Conservation (phyloP, 2,113 vertebrate species). For the Stigmatopora nigra region DNA sequence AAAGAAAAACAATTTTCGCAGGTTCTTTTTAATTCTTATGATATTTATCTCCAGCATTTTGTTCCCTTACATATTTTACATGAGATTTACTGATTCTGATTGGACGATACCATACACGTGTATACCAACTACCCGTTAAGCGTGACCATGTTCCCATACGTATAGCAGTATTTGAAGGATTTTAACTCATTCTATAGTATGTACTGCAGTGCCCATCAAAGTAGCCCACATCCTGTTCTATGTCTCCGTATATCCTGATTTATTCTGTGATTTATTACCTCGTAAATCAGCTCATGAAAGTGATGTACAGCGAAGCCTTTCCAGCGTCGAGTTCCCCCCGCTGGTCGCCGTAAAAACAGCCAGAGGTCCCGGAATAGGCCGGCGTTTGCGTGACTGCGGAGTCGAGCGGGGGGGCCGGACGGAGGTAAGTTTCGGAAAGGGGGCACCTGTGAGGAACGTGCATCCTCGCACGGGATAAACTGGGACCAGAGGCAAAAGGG, state of each 20-base stretch:
- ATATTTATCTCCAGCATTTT: no score
- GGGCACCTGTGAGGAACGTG: constrained; percentile 51
- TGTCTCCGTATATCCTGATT: constrained; percentile 31
- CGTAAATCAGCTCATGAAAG: constrained; percentile 63
- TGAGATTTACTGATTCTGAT: neutral
- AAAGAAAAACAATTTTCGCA: no score
- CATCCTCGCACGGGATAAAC: constrained; percentile 40
- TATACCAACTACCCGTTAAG: neutral
- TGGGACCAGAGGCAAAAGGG: constrained; percentile 40
- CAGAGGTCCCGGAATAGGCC: constrained; percentile 60
- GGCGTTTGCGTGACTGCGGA: constrained; percentile 70
- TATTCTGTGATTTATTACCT: constrained; percentile 68
- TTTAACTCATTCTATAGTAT: constrained; percentile 2
- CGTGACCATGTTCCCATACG: constrained; percentile 1
- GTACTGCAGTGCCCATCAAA: constrained; percentile 21
- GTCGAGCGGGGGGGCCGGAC: constrained; percentile 14
- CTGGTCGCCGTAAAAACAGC: constrained; percentile 63
- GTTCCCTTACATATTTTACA: neutral
- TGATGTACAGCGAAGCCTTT: constrained; percentile 59
- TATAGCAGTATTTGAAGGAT: constrained; percentile 9
- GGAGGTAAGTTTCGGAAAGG: constrained; percentile 28
- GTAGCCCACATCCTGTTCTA: constrained; percentile 12
- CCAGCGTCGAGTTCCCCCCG: constrained; percentile 61
- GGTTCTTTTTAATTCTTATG: no score
- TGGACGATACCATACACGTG: constrained; percentile 1